Evolutionary conservation across 2,113 vertebrate species (phyloP), one percentile per base, ranked within the genome.

Genomic region (Salvator merianae): DNA sequence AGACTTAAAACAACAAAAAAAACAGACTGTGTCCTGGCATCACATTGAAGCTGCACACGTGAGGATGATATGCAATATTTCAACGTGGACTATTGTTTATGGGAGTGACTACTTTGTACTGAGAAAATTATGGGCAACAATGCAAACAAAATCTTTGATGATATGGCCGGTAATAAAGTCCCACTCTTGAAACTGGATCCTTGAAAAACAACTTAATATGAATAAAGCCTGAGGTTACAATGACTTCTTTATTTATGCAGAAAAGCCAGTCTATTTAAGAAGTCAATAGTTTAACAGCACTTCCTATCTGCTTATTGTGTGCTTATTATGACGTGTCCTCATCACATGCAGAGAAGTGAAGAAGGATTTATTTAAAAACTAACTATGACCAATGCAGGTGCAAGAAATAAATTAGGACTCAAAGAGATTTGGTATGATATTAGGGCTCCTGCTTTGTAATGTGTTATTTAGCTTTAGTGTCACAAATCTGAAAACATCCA

Each of bases 221-320:
- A 81, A 82, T 71, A 88, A 79, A 78, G 28, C 28, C 10, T 65
- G 66, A 81, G 53, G 26, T 84, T 74, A 88, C 36, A 40, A 10
- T n/a, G 38, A 53, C 34, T 40, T 79, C 28, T 14, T 7, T 47
- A 43, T 69, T 90, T 66, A 85, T 55, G 3, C 50, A 83, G 22
- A 70, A 59, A 59, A 70, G 86, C n/a, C 74, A 36, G 36, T 81
- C 82, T 18, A 68, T 4, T 53, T 82, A 72, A 81, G 63, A 81
- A 86, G 36, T 65, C 18, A 81, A 4, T 32, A 84, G 85, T 5
- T 68, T 68, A 36, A 32, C 24, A 14, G 28, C 55, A 43, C 26
- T 74, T 74, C 30, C 70, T 32, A 4, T 43, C 7, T 66, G 13
- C 34, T 77, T 68, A 36, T 36, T 53, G 32, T 40, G 32, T 7